These are phyloP conservation scores for Butorides virescens DNA, from an alignment of 2,113 vertebrate genomes.

Conservation along the genomic window DNA sequence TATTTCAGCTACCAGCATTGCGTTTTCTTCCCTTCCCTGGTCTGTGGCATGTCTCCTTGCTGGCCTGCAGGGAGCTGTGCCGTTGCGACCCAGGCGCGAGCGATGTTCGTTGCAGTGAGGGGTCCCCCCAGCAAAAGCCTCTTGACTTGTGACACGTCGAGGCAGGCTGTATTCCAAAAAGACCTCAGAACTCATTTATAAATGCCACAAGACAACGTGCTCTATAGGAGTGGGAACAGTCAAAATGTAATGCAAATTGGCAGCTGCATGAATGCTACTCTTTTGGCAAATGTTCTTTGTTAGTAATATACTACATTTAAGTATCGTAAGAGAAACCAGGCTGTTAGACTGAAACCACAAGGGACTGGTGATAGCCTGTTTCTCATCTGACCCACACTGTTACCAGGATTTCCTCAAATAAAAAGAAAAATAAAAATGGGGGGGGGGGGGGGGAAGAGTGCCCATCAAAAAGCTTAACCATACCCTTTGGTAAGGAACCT, in stretches of 20 bases:
- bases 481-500: not conserved
- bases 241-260: not conserved
- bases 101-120: not conserved
- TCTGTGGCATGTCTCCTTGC: not conserved
- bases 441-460: too few species aligned
- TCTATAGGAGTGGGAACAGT: not conserved
- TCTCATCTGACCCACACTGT: not conserved
- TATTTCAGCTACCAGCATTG: not conserved
- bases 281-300: not conserved
- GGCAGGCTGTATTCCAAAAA: not conserved
- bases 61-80: not conserved
- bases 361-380: not conserved
- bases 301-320: not conserved
- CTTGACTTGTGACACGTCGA: not conserved
- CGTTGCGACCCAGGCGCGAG: fast-evolving
- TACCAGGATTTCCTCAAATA: not conserved
- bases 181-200: not conserved
- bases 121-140: not conserved
- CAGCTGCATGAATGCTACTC: not conserved
- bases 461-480: not conserved
- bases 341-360: not conserved
- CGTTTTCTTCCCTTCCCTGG: not conserved
- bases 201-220: not conserved
- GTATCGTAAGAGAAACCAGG: not conserved
- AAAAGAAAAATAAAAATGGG: not conserved